Evolutionary conservation across 2,797 vertebrate genomes (phyloP), one percentile per base, ranked within the genome.

Genomic region (Mionectes olivaceus): DNA sequence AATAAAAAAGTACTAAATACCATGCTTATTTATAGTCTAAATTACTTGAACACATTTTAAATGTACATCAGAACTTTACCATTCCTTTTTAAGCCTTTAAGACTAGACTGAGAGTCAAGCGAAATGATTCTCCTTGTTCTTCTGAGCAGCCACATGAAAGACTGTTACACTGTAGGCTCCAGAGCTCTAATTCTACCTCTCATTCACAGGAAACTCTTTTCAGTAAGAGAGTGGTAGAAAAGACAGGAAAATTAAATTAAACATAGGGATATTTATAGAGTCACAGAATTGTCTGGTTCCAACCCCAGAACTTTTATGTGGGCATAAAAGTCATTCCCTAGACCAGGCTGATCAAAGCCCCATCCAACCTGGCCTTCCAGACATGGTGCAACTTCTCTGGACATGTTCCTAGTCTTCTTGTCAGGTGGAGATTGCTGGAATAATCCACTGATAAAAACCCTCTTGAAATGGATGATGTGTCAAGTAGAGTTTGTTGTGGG

Each of bases 191-290:
- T 63, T 79, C 37, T 39, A 7, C 1, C 61, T 60, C 8, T n/a
- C 47, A 39, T 12, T 44, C 56, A 39, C 11, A 32, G 13, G 24
- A 76, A 76, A 59, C 7, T 21, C 11, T 19, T 37, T 50, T 10
- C 33, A 15, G 2, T 71, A 32, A 76, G 46, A 60, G 50, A 3
- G 6, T 44, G 25, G 10, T 50, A 19, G 30, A 57, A 83, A 67
- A 59, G 59, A 50, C 1, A 39, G 13, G 1, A 9, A 16, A 39
- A 39, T 47, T 76, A 50, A 75, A 24, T 49, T 71, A 63, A 64
- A 27, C 3, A 30, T 1, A 1, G 3, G 9, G 8, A 11, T 46
- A 41, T 56, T 37, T 27, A 17, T 13, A 57, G 7, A 50, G n/a
- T 9, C 37, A 21, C 10, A n/a, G 32, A 44, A 30, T 21, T 7